These are phyloP conservation scores for Idaea straminata DNA, from an alignment of 2,888 invertebrate species.

Conservation along the genomic window DNA sequence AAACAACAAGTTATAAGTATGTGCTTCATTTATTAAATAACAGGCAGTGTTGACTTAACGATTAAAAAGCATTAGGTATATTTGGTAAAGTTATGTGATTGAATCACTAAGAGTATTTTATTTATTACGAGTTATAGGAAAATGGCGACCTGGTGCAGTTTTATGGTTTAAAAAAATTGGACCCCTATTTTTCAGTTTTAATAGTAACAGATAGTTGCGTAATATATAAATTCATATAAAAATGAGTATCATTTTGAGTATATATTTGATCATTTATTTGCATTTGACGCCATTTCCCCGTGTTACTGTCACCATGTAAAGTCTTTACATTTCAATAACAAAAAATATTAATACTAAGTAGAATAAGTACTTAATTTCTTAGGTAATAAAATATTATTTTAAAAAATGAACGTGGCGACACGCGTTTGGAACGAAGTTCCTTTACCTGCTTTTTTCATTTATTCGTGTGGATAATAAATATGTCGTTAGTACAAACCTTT, in stretches of 20 bases:
- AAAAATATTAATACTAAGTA: not conserved
- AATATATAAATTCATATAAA: too few species aligned
- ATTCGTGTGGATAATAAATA: too few species aligned
- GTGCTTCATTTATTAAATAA: slow-evolving; percentile 30
- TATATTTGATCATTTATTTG: too few species aligned
- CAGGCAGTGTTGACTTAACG: slow-evolving; percentile 25
- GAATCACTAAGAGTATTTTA: slow-evolving; percentile 37
- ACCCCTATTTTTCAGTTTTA: too few species aligned
- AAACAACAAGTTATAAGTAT: slow-evolving; percentile 8
- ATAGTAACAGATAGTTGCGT: too few species aligned
- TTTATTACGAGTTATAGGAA: slow-evolving; percentile 7
- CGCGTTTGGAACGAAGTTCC: too few species aligned
- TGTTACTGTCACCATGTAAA: not conserved
- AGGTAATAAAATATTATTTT: too few species aligned
- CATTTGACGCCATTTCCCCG: not conserved
- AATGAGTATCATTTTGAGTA: too few species aligned
- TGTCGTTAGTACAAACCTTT: too few species aligned
- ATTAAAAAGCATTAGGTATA: slow-evolving; percentile 29
- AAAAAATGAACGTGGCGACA: too few species aligned
- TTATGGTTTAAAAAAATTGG: not conserved
- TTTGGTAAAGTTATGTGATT: slow-evolving; percentile 50
- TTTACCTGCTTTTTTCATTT: too few species aligned
- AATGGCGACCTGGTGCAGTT: not conserved
- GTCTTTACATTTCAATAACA: not conserved
- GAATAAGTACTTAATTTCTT: too few species aligned